Evolutionary conservation across 1,140 invertebrate species (phyloP).

Genomic region (Drosophila littoralis): DNA sequence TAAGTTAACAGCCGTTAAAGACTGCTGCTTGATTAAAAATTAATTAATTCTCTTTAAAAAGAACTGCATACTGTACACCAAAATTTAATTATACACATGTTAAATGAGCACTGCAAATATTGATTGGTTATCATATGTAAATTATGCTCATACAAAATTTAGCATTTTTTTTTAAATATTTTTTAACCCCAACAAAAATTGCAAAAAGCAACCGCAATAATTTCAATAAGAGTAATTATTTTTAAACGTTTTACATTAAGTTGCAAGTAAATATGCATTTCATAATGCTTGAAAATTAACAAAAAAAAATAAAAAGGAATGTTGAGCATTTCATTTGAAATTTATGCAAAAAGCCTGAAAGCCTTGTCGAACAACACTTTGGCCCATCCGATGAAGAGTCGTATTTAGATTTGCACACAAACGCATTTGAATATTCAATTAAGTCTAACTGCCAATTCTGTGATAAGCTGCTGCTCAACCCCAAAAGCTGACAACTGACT

Average conservation of each 20-base stretch:
- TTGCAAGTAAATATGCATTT: conserved; percentile 12
- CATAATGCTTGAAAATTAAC: conserved; percentile 6
- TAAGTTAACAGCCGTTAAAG: neutral
- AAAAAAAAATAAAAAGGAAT: neutral
- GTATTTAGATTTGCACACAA: conserved; percentile 34
- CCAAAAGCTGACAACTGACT: conserved; percentile 12
- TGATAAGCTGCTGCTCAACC: conserved; percentile 52
- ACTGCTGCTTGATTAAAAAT: neutral
- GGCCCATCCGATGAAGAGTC: conserved; percentile 6
- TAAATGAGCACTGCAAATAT: conserved; percentile 1
- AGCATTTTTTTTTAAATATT: conserved; percentile 6
- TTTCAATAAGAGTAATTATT: conserved; percentile 43
- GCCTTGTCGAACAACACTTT: conserved; percentile 15
- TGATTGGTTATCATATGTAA: conserved; percentile 54
- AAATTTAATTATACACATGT: conserved; percentile 18
- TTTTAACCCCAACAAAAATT: conserved; percentile 4
- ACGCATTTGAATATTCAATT: conserved; percentile 73
- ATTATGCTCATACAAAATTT: conserved; percentile 26
- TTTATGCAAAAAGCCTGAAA: neutral
- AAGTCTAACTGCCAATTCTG: conserved; percentile 71
- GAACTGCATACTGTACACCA: neutral
- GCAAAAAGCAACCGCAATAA: conserved; percentile 49
- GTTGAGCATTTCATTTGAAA: conserved; percentile 1
- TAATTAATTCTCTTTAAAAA: neutral
- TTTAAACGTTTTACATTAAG: conserved; percentile 28